Evolutionary conservation across 1,140 invertebrate genomes (phyloP).

Genomic region (Drosophila pseudoobscura): DNA sequence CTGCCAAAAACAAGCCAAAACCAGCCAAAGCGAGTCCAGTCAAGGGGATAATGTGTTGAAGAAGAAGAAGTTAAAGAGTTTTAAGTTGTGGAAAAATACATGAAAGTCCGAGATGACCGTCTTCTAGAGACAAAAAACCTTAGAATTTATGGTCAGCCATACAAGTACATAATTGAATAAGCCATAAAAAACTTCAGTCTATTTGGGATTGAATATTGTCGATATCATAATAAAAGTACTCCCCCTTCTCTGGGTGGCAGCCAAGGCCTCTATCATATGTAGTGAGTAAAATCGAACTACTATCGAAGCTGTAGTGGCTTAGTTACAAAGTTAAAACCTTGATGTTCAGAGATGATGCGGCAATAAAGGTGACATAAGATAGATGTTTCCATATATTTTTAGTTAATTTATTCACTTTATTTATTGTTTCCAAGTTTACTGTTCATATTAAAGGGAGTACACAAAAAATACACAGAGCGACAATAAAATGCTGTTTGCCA

Average conservation of each 20-base stretch:
- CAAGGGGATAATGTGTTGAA: slow-evolving; percentile 14
- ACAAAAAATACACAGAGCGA: too few species aligned
- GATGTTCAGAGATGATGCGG: too few species aligned
- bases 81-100: slow-evolving; percentile 10
- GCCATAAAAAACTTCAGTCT: slow-evolving; percentile 53
- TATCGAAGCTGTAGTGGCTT: slow-evolving; percentile 15
- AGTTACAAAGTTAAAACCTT: slow-evolving; percentile 28
- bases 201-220: slow-evolving; percentile 29
- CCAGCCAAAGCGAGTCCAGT: slow-evolving; percentile 6
- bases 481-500: too few species aligned
- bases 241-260: slow-evolving; percentile 10
- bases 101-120: slow-evolving; percentile 41
- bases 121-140: slow-evolving; percentile 49
- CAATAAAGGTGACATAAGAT: too few species aligned
- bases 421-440: too few species aligned
- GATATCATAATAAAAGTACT: slow-evolving; percentile 8
- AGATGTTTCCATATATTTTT: too few species aligned
- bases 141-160: slow-evolving; percentile 72
- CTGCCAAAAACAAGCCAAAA: slow-evolving; percentile 57
- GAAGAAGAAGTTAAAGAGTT: slow-evolving; percentile 31
- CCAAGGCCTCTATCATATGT: slow-evolving; percentile 27
- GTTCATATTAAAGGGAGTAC: too few species aligned
- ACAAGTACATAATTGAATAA: slow-evolving; percentile 73
- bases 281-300: slow-evolving; percentile 35
- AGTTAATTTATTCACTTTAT: too few species aligned